Evolutionary conservation across 2,797 vertebrate species (phyloP), one percentile per base, ranked within the genome.

Genomic region (Loris lydekkerianus): DNA sequence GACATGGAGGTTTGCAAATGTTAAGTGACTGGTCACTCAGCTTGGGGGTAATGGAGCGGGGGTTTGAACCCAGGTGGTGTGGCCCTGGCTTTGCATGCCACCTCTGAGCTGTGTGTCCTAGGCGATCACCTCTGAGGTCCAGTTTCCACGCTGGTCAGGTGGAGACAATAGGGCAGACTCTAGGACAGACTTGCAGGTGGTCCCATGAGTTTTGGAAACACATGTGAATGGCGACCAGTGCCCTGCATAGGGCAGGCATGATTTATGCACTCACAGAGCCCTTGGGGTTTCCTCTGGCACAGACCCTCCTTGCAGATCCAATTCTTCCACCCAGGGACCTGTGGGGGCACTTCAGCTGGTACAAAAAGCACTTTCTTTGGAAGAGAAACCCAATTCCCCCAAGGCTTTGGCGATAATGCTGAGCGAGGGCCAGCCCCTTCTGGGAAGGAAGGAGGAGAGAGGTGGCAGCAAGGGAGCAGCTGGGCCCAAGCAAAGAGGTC

Each of bases 391-490:
- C 2, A 2, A 13, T 29, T 89, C 93, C 77, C 60, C 92, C 8
- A 46, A 93, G 92, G 93, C 40, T 63, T 15, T 18, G 87, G 70
- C 11, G 27, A 82, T 2, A 2, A 23, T 91, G 91, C 82, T 3
- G 23, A 92, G 93, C 96, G 92, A 87, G 77, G 67, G 56, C 53
- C 13, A 0, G n/a, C 86, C 93, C 40, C 75, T 97, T 95, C 95
- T 98, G 93, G 97, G 97, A 97, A 98, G 97, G 70, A 95, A 93
- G 83, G 70, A 75, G 80, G 83, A 89, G 86, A 27, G 9, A 60
- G 43, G 23, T 3, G 14, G 37, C 3, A 31, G 73, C 8, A 27
- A 60, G 75, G 81, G 53, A 94, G 94, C 83, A 97, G 70, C 60
- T 92, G 67, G 77, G 93, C 82, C 49, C 40, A 78, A 69, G 88